Percentiles rank a stretch among this genome's conserved stretches.
phyloP scores from a whole-genome alignment of 2,113 vertebrate genomes.

The Perognathus longimembris region DNA sequence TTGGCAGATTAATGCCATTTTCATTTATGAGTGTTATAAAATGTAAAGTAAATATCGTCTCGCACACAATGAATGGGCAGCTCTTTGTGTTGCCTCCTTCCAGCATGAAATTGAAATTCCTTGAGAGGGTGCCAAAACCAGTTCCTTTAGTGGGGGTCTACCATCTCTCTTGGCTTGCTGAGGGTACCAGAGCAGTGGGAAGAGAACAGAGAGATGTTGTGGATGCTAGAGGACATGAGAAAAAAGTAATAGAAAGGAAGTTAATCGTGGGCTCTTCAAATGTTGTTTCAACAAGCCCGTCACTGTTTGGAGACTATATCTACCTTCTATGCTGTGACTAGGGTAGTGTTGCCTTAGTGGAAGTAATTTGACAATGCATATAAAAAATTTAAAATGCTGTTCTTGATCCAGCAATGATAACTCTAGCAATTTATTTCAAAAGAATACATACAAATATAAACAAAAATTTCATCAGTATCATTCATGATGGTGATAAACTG shows the following conservation, averaged over 20 bases:
- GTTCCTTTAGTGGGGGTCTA: slow-evolving; percentile 30
- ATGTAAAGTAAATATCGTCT: slow-evolving; percentile 79
- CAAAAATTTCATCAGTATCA: slow-evolving; percentile 56
- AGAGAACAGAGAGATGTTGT: slow-evolving; percentile 42
- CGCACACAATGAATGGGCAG: slow-evolving; percentile 66
- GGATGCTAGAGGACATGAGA: slow-evolving; percentile 17
- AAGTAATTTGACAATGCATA: slow-evolving; percentile 8
- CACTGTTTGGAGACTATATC: slow-evolving; percentile 12
- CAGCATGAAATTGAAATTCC: slow-evolving; percentile 70
- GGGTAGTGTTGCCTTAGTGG: neutral
- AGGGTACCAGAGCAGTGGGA: slow-evolving; percentile 47
- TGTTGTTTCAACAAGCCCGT: slow-evolving; percentile 58
- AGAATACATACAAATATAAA: slow-evolving; percentile 36
- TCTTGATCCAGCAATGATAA: neutral
- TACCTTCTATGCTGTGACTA: neutral
- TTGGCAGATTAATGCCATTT: slow-evolving; percentile 80
- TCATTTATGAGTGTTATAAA: slow-evolving; percentile 75
- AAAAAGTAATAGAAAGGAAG: slow-evolving; percentile 53
- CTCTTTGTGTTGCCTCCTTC: slow-evolving; percentile 72
- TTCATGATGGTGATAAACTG: slow-evolving; percentile 31
- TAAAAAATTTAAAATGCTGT: slow-evolving; percentile 51
- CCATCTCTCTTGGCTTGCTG: neutral
- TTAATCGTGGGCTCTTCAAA: slow-evolving; percentile 63
- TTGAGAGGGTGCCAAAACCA: slow-evolving; percentile 56
- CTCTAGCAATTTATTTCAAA: slow-evolving; percentile 39